Evolutionary conservation across 2,797 vertebrate species (phyloP), one percentile per base, ranked within the genome.

Genomic region (Phalloptychus januarius): DNA sequence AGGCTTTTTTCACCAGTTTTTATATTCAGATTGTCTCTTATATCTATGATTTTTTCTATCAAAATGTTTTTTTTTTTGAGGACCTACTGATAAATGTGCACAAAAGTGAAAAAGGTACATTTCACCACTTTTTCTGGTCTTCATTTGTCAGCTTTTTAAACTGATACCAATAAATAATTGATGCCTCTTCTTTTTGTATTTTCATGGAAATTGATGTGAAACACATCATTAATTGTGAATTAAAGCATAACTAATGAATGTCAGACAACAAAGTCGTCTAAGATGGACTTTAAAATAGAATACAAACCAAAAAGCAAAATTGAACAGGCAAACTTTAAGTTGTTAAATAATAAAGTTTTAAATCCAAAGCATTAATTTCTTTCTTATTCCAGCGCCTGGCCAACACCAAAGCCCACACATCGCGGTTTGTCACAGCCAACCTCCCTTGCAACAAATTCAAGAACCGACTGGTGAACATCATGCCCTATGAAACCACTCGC

Each of bases 381-480:
- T 73, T 82, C 46, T 78, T 74, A 44, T 10, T 78, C 23, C 94
- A 99, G 98, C 96, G 98, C 38, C 96, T 99, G 45, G 98, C 98
- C 84, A 99, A 98, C 95, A 97, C 97, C 90, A 99, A 99, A 94
- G 98, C 98, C 75, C 98, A 99, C 95, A 99, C 98, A 0, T 99
- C 98, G 67, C 95, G 98, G 83, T 99, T 99, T 80, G 96, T 99
- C 94, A 99, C 97, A 2, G 98, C 98, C 96, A 99, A 99, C 91
- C 96, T 99, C 85, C 98, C 98, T 7, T 99, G 98, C 94, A 99
- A 99, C 97, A 99, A 99, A 89, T 99, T 99, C 94, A 99, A 99
- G 95, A 99, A 99, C 88, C 97, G 98, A 87, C 96, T 99, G 76
- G 98, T 99, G 58, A 99, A 99, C 95, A 98, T 99, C 93, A 99